Percentiles rank a stretch among this genome's conserved stretches.
Evolutionary conservation across 1,140 invertebrate genomes (phyloP).

Genomic region (Gonatopus flavifemur): DNA sequence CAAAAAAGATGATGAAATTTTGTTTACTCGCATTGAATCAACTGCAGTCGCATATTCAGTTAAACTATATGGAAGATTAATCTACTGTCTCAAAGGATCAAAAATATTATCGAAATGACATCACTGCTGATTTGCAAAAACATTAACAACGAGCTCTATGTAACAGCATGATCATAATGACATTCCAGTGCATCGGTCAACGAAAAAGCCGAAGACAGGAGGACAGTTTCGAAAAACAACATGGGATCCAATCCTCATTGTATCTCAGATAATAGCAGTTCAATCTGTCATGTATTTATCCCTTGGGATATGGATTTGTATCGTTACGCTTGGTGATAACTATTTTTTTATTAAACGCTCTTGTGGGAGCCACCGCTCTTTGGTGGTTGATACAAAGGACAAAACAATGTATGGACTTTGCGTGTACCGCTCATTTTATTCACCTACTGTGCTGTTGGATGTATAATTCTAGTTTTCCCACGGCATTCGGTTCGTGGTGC

Average conservation of each 20-base stretch:
- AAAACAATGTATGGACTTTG: constrained; percentile 94
- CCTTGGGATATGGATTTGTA: constrained; percentile 77
- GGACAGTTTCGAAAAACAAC: constrained; percentile 90
- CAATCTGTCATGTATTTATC: constrained; percentile 85
- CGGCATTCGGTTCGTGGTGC: constrained; percentile 92
- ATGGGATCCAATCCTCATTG: constrained; percentile 91
- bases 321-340: constrained; percentile 78
- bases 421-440: constrained; percentile 85
- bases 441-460: constrained; percentile 90
- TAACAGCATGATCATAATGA: no score
- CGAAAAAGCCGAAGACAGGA: no score
- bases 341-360: constrained; percentile 79
- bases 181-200: no score
- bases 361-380: constrained; percentile 75
- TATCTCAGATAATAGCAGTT: constrained; percentile 87
- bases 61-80: no score
- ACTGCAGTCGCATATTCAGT: no score
- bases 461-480: constrained; percentile 87
- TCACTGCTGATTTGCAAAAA: no score
- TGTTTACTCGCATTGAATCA: no score
- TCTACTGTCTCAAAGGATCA: no score
- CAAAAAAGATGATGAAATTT: no score
- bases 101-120: no score
- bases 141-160: no score
- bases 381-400: constrained; percentile 88